These are phyloP conservation scores for Nemoura dubitans DNA, from an alignment of 2,888 invertebrate genomes.

Conservation along the genomic window DNA sequence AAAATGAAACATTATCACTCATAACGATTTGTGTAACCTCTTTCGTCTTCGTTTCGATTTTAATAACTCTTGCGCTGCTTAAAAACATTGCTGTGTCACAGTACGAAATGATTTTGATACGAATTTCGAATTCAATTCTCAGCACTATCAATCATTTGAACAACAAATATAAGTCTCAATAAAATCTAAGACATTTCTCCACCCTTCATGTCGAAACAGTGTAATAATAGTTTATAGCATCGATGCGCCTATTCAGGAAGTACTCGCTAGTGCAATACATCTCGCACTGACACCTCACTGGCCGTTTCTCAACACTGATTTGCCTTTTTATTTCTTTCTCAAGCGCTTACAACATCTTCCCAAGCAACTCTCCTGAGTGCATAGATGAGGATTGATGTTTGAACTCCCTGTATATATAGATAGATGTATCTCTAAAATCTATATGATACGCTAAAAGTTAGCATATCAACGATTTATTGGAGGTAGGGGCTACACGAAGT, in stretches of 20 bases:
- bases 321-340: constrained; percentile 32
- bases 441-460: constrained; percentile 29
- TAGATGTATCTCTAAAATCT: constrained; percentile 13
- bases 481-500: not conserved
- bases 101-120: not conserved
- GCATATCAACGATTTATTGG: constrained; percentile 31
- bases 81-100: not conserved
- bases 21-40: not conserved
- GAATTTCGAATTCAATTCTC: not conserved
- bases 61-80: not conserved
- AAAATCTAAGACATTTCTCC: not conserved
- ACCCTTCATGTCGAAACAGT: not conserved
- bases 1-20: not conserved
- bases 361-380: not conserved
- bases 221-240: not conserved
- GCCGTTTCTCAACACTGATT: constrained; percentile 22
- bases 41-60: not conserved
- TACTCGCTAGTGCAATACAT: not conserved
- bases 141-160: not conserved
- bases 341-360: constrained; percentile 10
- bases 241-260: not conserved
- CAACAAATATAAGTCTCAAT: not conserved
- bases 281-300: not conserved
- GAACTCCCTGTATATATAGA: constrained; percentile 2
- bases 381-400: constrained; percentile 25